A percentile compares a stretch with the other conserved stretches of the same genome.
Evolutionary conservation across 2,888 invertebrate species (phyloP).

Genomic region (Sclerodermus sp.): DNA sequence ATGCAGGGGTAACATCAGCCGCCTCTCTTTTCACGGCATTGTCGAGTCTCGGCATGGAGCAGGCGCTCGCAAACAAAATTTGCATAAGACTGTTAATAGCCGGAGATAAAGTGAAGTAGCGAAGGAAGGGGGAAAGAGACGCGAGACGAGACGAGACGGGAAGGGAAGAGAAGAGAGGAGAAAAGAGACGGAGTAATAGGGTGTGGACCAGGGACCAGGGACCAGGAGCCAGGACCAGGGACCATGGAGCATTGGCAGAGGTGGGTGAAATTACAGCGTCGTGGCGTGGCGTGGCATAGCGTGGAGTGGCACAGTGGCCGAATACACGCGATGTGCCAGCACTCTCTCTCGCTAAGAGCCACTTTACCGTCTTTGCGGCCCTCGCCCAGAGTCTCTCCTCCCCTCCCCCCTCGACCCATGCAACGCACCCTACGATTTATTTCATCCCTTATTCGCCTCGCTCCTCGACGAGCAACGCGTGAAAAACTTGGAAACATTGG

Average conservation of each 20-base stretch:
- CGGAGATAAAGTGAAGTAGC: slow-evolving; percentile 21
- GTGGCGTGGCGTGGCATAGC: background rate
- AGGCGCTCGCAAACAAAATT: slow-evolving; percentile 30
- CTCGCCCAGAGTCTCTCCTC: too few relatives aligned
- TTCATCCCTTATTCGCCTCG: too few relatives aligned
- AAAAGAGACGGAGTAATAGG: background rate
- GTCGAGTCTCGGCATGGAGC: slow-evolving; percentile 4
- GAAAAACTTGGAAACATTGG: too few relatives aligned
- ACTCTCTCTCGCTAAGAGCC: too few relatives aligned
- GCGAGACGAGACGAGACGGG: background rate
- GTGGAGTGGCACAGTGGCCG: slow-evolving; percentile 7
- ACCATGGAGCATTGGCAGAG: background rate
- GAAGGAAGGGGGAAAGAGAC: slow-evolving; percentile 3
- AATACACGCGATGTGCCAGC: too few relatives aligned
- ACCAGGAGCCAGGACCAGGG: too few relatives aligned
- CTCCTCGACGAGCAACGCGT: too few relatives aligned
- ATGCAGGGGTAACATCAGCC: slow-evolving; percentile 2
- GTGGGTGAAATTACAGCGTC: slow-evolving; percentile 14
- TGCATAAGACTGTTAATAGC: slow-evolving; percentile 43
- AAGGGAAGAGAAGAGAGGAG: slow-evolving; percentile 1
- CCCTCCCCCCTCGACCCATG: too few relatives aligned
- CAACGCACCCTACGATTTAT: too few relatives aligned
- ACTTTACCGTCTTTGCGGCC: too few relatives aligned
- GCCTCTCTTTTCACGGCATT: slow-evolving; percentile 7
- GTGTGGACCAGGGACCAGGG: too few relatives aligned